Percentiles rank a stretch among this genome's conserved stretches.
Conservation (phyloP, 37 sponge, comb jelly and placozoan genomes). For the Hormiphora californensis region DNA sequence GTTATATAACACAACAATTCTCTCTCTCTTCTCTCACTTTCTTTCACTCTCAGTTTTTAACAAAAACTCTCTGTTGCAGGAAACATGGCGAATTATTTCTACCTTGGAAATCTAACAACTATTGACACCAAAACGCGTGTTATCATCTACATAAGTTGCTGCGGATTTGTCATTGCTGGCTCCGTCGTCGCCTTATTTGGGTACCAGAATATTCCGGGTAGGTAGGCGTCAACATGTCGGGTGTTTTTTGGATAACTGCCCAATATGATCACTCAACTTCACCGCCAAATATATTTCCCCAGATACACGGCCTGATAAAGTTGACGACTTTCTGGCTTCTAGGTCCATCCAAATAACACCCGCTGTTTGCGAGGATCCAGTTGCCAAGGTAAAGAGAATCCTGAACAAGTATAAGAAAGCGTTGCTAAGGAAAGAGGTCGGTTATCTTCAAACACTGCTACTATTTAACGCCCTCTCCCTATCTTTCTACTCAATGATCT, state of each 20-base stretch:
- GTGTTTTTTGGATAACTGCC: too few relatives aligned
- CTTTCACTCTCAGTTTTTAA: too few relatives aligned
- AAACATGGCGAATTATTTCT: conserved; percentile 26
- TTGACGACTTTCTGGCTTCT: too few relatives aligned
- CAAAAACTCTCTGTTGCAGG: too few relatives aligned
- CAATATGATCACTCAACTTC: too few relatives aligned
- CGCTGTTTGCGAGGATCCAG: too few relatives aligned
- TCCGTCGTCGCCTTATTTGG: not conserved
- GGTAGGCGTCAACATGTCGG: too few relatives aligned
- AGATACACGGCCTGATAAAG: too few relatives aligned
- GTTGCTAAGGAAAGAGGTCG: not conserved
- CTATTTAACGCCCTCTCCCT: not conserved
- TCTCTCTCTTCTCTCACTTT: too few relatives aligned
- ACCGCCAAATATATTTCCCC: too few relatives aligned
- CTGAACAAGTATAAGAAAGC: not conserved
- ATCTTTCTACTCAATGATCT: conserved; percentile 41
- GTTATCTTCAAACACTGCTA: not conserved
- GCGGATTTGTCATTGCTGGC: not conserved
- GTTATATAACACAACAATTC: too few relatives aligned
- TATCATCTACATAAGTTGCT: not conserved
- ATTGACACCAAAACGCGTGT: not conserved
- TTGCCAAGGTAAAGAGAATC: conserved; percentile 13
- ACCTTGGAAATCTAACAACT: not conserved
- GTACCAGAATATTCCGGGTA: not conserved
- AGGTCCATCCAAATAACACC: too few relatives aligned